These are phyloP conservation scores for Anarhynchus alexandrinus DNA, from an alignment of 2,113 vertebrate species.

Conservation along the genomic window DNA sequence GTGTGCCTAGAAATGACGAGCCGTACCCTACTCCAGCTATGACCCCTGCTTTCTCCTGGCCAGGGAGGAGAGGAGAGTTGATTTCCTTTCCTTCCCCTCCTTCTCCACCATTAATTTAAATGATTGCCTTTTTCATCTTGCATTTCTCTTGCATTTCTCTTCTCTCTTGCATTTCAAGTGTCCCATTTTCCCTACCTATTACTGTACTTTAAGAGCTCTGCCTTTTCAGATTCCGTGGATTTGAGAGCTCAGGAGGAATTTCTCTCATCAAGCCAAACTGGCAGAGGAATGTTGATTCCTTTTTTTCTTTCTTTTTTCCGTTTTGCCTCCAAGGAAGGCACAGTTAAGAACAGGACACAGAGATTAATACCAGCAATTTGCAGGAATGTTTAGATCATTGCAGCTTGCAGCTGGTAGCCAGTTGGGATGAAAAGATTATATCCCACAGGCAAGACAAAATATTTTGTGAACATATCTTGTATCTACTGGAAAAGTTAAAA, in stretches of 20 bases:
- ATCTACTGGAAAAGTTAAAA: constrained; percentile 5
- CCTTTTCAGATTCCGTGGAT: neutral
- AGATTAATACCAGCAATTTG: constrained; percentile 51
- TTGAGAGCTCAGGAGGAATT: neutral
- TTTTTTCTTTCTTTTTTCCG: neutral
- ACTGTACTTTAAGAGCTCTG: neutral
- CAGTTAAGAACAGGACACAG: constrained; percentile 13
- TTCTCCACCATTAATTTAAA: neutral
- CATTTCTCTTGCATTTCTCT: neutral
- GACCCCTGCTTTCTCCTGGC: neutral
- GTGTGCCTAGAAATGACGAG: neutral
- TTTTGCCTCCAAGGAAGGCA: constrained; percentile 22
- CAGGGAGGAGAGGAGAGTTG: neutral
- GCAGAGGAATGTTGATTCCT: neutral
- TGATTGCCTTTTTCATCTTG: neutral
- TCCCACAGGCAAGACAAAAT: constrained; percentile 31
- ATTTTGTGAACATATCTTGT: neutral
- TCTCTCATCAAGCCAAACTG: neutral
- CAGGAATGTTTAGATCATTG: constrained; percentile 19
- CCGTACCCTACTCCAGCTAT: neutral
- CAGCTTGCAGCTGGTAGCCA: constrained; percentile 12
- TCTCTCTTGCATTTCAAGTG: neutral
- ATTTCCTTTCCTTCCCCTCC: neutral
- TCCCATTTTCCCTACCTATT: neutral
- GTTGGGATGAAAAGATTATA: constrained; percentile 34